Percentiles rank a stretch among this genome's conserved stretches.
These are phyloP conservation scores for Microcebus lehilahytsara DNA, from an alignment of 2,113 vertebrate genomes.

Conservation along the genomic window DNA sequence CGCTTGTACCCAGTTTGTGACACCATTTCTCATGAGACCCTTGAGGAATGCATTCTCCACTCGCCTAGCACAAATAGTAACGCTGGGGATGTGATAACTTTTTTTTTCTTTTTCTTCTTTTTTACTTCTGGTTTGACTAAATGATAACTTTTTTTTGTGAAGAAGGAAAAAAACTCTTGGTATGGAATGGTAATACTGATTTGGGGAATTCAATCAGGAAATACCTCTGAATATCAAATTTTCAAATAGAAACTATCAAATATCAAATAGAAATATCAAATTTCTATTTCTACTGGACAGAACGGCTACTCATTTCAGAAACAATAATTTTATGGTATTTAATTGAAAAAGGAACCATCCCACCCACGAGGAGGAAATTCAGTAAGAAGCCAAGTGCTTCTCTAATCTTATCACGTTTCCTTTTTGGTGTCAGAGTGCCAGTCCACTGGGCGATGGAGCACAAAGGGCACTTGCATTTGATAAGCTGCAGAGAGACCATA, in stretches of 20 bases:
- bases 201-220: conserved; percentile 14
- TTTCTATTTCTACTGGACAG: not conserved
- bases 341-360: not conserved
- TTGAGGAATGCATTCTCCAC: not conserved
- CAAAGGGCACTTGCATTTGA: not conserved
- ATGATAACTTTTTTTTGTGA: no score
- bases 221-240: not conserved
- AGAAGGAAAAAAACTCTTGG: not conserved
- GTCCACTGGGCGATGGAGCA: not conserved
- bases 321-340: not conserved
- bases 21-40: not conserved
- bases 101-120: not conserved
- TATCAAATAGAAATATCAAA: no score
- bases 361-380: not conserved
- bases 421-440: not conserved
- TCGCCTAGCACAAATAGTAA: not conserved
- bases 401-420: conserved; percentile 28
- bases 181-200: not conserved
- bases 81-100: not conserved
- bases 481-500: not conserved
- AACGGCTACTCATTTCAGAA: not conserved
- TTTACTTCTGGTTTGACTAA: no score
- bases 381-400: not conserved
- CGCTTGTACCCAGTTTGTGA: not conserved
- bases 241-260: no score